Evolutionary conservation across 2,888 invertebrate genomes (phyloP).

Genomic region (Chrysomela aeneicollis): DNA sequence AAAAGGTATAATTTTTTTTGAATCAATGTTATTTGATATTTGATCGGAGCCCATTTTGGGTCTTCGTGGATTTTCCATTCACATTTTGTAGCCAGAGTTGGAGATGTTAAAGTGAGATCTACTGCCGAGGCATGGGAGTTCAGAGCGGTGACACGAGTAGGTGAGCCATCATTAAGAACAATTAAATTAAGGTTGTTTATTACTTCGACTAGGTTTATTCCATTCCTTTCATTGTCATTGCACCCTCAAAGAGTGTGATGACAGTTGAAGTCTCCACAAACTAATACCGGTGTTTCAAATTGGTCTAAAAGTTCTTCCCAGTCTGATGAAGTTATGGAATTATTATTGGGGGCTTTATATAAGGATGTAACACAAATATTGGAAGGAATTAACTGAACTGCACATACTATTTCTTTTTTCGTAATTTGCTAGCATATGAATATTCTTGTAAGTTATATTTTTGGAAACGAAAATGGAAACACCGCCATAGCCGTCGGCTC

Average conservation of each 20-base stretch:
- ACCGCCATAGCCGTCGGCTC: slow-evolving; percentile 3
- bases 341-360: neutral
- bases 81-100: slow-evolving; percentile 4
- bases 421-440: too few species aligned
- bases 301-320: neutral
- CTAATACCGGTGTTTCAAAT: too few species aligned
- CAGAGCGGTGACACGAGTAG: neutral
- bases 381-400: too few species aligned
- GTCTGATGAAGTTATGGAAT: neutral
- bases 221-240: too few species aligned
- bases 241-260: too few species aligned
- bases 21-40: neutral
- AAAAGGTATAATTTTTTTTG: neutral
- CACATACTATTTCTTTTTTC: too few species aligned
- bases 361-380: too few species aligned
- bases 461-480: neutral
- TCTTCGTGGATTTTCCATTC: neutral
- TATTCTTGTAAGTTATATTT: too few species aligned
- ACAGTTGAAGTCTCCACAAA: too few species aligned
- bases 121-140: neutral
- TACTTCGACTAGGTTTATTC: too few species aligned
- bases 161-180: slow-evolving; percentile 9
- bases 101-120: neutral
- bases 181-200: neutral
- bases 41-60: neutral